These are phyloP conservation scores for Rhinolophus sinicus DNA, from an alignment of 2,113 vertebrate genomes.

Conservation along the genomic window DNA sequence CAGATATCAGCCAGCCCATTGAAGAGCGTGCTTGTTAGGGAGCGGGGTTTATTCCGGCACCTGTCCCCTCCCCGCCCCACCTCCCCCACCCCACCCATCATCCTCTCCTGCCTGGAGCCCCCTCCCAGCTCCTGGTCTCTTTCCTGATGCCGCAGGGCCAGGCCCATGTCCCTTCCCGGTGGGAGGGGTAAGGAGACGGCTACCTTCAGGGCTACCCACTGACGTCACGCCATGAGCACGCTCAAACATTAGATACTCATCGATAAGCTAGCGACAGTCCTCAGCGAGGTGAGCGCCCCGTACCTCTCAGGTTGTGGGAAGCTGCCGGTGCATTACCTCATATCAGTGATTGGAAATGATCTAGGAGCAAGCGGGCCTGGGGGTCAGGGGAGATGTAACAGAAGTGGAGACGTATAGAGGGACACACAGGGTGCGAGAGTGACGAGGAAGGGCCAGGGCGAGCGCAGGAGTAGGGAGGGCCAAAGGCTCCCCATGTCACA, in stretches of 20 bases:
- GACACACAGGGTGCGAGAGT: rapidly evolving
- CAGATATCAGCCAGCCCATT: rapidly evolving
- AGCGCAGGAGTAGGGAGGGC: rapidly evolving
- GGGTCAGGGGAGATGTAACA: background rate
- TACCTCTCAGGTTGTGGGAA: background rate
- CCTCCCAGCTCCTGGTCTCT: too few relatives aligned
- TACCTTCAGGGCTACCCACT: too few relatives aligned
- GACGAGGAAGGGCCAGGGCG: background rate
- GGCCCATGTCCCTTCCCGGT: background rate
- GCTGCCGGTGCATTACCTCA: background rate
- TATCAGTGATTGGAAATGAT: background rate
- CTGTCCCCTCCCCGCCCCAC: too few relatives aligned
- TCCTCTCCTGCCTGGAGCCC: too few relatives aligned
- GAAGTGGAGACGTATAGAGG: background rate
- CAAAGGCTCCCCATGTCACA: background rate
- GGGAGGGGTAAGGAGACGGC: background rate
- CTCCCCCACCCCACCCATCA: background rate
- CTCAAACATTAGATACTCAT: background rate
- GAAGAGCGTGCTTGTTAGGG: background rate
- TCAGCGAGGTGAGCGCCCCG: background rate
- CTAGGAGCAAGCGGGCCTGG: background rate
- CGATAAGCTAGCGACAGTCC: too few relatives aligned
- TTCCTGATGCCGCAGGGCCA: background rate
- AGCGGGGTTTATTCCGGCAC: background rate
- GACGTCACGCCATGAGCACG: background rate